Conservation (phyloP, 2,797 vertebrate species). For the Argyrosomus regius region DNA sequence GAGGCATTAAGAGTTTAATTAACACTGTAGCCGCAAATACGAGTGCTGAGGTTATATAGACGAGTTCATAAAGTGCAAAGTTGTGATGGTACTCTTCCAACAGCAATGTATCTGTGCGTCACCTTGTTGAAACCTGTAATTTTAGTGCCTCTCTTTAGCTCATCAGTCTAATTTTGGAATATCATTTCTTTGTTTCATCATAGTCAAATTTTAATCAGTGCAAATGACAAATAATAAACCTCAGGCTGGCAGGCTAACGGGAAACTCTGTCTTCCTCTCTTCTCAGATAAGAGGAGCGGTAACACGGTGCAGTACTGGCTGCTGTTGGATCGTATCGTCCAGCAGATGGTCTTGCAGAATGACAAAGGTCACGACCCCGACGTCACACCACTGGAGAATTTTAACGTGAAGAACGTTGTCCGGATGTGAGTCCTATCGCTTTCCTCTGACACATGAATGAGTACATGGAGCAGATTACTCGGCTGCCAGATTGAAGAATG, state of each 20-base stretch:
- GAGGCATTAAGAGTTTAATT: constrained; percentile 8
- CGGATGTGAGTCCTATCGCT: constrained; percentile 89
- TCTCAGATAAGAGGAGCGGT: constrained; percentile 95
- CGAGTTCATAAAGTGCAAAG: constrained; percentile 13
- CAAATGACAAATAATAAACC: constrained; percentile 9
- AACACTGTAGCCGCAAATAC: constrained; percentile 7
- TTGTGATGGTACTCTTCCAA: not conserved
- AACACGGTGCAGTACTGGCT: constrained; percentile 99
- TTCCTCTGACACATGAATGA: constrained; percentile 27
- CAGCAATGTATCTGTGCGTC: not conserved
- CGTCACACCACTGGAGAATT: constrained; percentile 96
- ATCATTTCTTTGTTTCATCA: constrained; percentile 7
- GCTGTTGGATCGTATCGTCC: constrained; percentile 96
- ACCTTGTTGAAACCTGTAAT: constrained; percentile 11
- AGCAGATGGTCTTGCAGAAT: constrained; percentile 98
- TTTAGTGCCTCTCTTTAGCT: constrained; percentile 8
- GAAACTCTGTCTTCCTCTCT: constrained; percentile 22
- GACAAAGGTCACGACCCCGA: constrained; percentile 99
- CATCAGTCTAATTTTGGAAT: not conserved
- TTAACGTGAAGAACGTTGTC: constrained; percentile 98
- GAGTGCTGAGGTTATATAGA: not conserved
- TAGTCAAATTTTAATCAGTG: not conserved
- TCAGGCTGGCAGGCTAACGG: constrained; percentile 11
- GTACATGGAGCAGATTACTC: constrained; percentile 47
- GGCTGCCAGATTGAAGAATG: constrained; percentile 43